These are phyloP conservation scores for Scolopax rusticola DNA, from an alignment of 2,797 vertebrate genomes.

Conservation along the genomic window DNA sequence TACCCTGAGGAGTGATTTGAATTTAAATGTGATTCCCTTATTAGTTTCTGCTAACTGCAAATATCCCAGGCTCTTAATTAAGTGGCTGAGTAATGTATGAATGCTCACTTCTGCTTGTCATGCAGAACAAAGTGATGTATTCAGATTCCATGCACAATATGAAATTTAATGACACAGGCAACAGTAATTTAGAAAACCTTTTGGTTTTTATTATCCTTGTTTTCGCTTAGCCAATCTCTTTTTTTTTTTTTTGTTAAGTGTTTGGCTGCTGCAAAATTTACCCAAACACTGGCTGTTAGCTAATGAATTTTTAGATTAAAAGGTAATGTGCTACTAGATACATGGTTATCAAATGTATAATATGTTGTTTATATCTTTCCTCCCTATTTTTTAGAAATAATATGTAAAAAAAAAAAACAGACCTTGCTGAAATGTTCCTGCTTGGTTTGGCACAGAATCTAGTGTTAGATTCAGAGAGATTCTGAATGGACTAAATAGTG, in stretches of 20 bases:
- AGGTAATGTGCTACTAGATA: neutral
- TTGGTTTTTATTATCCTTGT: constrained; percentile 77
- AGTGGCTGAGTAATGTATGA: constrained; percentile 86
- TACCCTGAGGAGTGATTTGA: constrained; percentile 87
- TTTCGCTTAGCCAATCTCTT: constrained; percentile 73
- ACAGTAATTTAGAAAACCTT: constrained; percentile 79
- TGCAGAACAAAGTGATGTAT: constrained; percentile 87
- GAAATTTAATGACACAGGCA: constrained; percentile 85
- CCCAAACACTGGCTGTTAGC: constrained; percentile 52
- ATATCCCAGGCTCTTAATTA: constrained; percentile 87
- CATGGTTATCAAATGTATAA: constrained; percentile 19
- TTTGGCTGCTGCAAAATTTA: constrained; percentile 62
- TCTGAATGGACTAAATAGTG: constrained; percentile 57
- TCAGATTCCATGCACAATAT: constrained; percentile 87
- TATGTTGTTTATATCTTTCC: neutral
- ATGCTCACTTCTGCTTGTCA: constrained; percentile 85
- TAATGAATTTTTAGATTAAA: constrained; percentile 70
- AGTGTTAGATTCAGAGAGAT: constrained; percentile 13
- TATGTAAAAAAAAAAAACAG: constrained; percentile 33
- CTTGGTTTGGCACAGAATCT: constrained; percentile 45
- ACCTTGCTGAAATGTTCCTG: constrained; percentile 14
- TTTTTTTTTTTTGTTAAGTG: constrained; percentile 1
- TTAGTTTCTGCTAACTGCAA: constrained; percentile 88
- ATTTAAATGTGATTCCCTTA: constrained; percentile 87
- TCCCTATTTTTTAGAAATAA: constrained; percentile 2